These are phyloP conservation scores for Diaprepes abbreviatus DNA, from an alignment of 2,888 invertebrate species.

Conservation along the genomic window DNA sequence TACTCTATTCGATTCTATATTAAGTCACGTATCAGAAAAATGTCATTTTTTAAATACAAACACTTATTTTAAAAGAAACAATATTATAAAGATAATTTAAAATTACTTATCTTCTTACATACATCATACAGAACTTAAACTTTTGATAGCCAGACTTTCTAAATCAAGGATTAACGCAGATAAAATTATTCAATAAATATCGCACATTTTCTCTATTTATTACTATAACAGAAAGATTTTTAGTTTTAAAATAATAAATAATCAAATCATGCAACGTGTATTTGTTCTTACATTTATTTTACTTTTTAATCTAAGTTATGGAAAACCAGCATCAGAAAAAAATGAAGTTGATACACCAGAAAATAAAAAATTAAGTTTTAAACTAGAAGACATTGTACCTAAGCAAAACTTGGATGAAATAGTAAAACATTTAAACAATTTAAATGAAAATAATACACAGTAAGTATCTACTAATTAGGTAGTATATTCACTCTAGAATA, in stretches of 20 bases:
- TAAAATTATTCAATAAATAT: neutral
- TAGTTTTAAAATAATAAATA: neutral
- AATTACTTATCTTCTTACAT: no score
- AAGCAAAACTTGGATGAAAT: neutral
- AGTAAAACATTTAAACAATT: neutral
- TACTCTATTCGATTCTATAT: no score
- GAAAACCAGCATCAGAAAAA: neutral
- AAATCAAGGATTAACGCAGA: neutral
- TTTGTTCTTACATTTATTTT: neutral
- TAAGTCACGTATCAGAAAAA: no score
- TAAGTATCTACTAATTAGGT: no score
- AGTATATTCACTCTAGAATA: no score
- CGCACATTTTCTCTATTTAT: neutral
- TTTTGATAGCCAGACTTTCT: no score
- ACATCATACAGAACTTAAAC: no score
- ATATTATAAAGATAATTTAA: no score
- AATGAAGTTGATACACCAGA: neutral
- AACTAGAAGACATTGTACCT: neutral
- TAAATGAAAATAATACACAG: neutral
- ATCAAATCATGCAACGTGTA: neutral
- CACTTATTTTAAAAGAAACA: no score
- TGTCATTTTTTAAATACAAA: no score
- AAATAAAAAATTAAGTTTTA: neutral
- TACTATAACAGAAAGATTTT: neutral
- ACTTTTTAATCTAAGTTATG: neutral